Base-by-base conservation (phyloP, 2,888 invertebrate species). In the Hemicrepidius hirtus region DNA sequence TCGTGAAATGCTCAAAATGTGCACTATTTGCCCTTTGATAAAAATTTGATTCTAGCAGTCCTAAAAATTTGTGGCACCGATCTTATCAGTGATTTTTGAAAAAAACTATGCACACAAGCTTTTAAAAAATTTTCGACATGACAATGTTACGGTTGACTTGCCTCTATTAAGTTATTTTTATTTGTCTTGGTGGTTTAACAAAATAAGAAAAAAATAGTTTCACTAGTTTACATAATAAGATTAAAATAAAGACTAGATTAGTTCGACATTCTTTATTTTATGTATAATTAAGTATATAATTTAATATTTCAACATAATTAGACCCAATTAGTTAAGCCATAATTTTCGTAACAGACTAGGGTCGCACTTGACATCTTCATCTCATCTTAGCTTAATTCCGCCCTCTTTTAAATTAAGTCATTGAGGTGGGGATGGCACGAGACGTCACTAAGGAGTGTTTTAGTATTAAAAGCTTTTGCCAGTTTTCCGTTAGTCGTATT, bases 331-430 rank as follows among this genome's bases (percentile, higher is more conserved):
- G 79, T 75, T 73, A 70, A 71, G 73, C 77, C 79, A 84, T 84
- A 84, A 84, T 75, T 82, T 75, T 62, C 49, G 55, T 72, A 73
- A 68, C 72, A 73, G 62, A 41, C 53, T 71, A 74, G 79, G 79
- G 79, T 78, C 74, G 77, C 78, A 79, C 75, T 79, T 79, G 79
- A 80, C 79, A 75, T 75, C 75, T 78, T 78, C 77, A 79, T 80
- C 75, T 75, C 77, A 71, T 76, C 74, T 75, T 71, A 46, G 66
- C 73, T 78, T 74, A 77, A 80, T 78, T 81, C 82, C 83, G 84
- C 83, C 84, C 82, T 77, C 79, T 79, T 80, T 80, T 78, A 80
- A 81, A 82, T 82, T 83, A 82, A 83, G 82, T 78, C 82, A 80
- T 80, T 80, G 78, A 72, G 77, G 78, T 74, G 76, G 78, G 78